Evolutionary conservation across 1,140 invertebrate species (phyloP), one percentile per base, ranked within the genome.

Genomic region (Anagrus nilaparvatae): DNA sequence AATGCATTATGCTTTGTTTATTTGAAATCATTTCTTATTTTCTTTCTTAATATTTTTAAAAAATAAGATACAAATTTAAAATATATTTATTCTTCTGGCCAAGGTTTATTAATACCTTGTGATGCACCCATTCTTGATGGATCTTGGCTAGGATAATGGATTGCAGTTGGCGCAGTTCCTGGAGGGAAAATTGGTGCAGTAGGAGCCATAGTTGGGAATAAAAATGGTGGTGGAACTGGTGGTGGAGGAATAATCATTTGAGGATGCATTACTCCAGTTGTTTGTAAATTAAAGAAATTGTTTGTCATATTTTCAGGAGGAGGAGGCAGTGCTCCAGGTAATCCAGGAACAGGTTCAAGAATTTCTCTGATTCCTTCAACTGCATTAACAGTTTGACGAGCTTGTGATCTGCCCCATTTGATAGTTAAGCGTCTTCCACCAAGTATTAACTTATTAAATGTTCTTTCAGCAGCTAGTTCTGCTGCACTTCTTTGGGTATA

Each of bases 131-230:
- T 80, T 43, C 91, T 75, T 14, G 82, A 81, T 6, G 91, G 91
- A 75, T 97, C 91, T 59, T 95, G 91, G 56, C 88, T 93, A 3
- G 91, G 91, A 73, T 97, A 97, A 63, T 94, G 89, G 29, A 94
- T 80, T 4, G 23, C 44, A 16, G 44, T 41, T 1, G 70, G 61
- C 3, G 65, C 45, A n/a, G 72, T 71, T 36, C 72, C 70, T 23
- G 72, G 65, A 32, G 72, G 70, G 40, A 72, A 71, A 4, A 71
- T 63, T 6, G 68, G 58, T 17, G 71, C 61, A 3, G 63, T 52
- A 4, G 67, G 42, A 19, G 67, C 61, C 13, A 61, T 67, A 48
- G 58, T 74, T 32, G 70, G 73, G 46, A 67, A 73, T 54, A 38
- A 5, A n/a, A 36, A 14, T 27, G 60, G 57, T 33, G 63, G 65